Evolutionary conservation across 2,113 vertebrate genomes (phyloP), one percentile per base, ranked within the genome.

Genomic region (Capreolus pygargus): DNA sequence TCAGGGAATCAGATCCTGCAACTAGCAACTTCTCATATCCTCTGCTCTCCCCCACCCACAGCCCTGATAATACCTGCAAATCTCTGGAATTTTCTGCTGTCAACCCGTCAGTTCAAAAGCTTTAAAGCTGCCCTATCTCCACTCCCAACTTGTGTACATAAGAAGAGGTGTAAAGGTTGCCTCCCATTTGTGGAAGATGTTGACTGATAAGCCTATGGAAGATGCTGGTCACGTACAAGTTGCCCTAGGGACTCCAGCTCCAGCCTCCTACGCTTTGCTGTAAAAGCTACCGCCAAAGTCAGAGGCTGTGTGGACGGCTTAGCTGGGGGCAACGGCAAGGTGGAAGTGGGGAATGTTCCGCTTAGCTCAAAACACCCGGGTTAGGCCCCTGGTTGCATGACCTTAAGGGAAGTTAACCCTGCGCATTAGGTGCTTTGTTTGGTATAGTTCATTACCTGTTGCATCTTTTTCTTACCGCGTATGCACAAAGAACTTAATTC

Each of bases 311-410:
- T n/a, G 30, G 27, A 50, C 7, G 1, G 16, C 17, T 10, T 27
- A 45, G 17, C 45, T 3, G 0, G 36, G 60, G 52, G 30, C 43
- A 61, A n/a, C 45, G 52, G 33, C 85, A 10, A 14, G 67, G 25
- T 33, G 0, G 15, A 30, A 52, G 33, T 17, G 45, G 50, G 28
- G 54, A 45, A 57, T 15, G 4, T 4, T 25, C 1, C 1, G n/a
- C 45, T 81, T 36, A 39, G 36, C 28, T 57, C 55, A 43, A 54
- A 91, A 60, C 43, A 36, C 7, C 84, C 30, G 1, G 17, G 27
- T 25, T 36, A 45, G 67, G 52, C 74, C 47, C 39, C 57, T 61
- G 39, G 11, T 61, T 33, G 3, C 57, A 15, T 55, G 52, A 12
- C 7, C 3, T 21, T 50, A 12, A 1, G 1, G 23, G 14, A 27